Base-by-base conservation (phyloP, 2,888 invertebrate genomes). In the Linyphia triangularis region DNA sequence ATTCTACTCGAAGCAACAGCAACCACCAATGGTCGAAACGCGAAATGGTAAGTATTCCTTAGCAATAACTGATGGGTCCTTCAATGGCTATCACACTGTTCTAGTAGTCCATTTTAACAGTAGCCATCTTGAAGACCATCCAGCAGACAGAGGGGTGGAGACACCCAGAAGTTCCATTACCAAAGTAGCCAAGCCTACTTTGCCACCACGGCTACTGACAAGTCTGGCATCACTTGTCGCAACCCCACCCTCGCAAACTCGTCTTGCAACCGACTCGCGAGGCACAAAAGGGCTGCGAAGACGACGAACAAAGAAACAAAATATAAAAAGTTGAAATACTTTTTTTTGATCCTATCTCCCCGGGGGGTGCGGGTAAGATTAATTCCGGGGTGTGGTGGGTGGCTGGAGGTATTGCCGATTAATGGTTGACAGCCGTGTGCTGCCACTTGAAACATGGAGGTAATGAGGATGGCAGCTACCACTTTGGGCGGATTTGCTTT, bases 351-450 rank as follows among this genome's bases (percentile, higher is more conserved):
- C 43, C 33, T 51, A 30, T 16, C 57, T 22, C 13, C n/a, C 78
- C 43, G 70, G 79, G 85, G 72, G 33, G 85, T 37, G 61, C 30
- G 57, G 16, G 51, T 16, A 51, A 79, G 85, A 86, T 86, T 86
- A 86, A 86, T 86, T 86, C 85, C 63, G 83, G 83, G 83, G 51
- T 73, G 85, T 78, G 85, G 70, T 63, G 69, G 70, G 59, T 24
- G 57, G 70, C 24, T 22, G 63, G 57, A 65, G 75, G n/a, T 30
- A 51, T 59, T 51, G 81, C 30, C 85, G 85, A 85, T 85, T 85
- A 85, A 85, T 69, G 69, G 63, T 77, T 85, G 85, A 85, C 85
- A 85, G 69, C 73, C 85, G 59, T 77, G 51, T 37, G 85, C 85
- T 85, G 85, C 85, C 85, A 85, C 85, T 73, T 77, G 85, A 59